Conservation (phyloP, 2,113 vertebrate genomes). For the Rhinolophus ferrumequinum region DNA sequence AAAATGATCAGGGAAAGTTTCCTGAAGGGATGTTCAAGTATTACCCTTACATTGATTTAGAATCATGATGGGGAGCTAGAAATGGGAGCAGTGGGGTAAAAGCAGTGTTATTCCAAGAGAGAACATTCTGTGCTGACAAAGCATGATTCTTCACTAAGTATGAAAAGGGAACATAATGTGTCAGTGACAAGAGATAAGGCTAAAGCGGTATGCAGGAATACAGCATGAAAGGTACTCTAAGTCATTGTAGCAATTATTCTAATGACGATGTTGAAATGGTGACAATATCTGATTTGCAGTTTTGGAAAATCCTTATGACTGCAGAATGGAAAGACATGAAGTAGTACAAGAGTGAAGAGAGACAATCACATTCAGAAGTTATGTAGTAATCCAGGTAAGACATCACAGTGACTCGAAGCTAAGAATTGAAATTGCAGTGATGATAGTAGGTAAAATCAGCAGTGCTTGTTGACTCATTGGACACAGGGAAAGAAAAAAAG, state of each 20-base stretch:
- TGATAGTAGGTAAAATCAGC: background rate
- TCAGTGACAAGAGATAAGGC: background rate
- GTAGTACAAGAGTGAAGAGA: background rate
- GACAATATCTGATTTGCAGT: background rate
- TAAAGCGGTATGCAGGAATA: rapidly evolving
- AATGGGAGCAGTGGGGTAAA: rapidly evolving
- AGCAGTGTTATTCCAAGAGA: background rate
- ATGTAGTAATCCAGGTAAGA: background rate
- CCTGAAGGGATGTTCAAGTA: background rate
- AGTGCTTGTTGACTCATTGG: background rate
- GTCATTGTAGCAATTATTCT: background rate
- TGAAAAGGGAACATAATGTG: background rate
- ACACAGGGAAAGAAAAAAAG: background rate
- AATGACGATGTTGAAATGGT: background rate
- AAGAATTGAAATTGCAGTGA: background rate
- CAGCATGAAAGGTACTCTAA: background rate
- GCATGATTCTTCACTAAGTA: background rate
- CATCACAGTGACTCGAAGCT: background rate
- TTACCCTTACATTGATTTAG: background rate
- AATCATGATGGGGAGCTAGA: background rate
- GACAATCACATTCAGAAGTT: background rate
- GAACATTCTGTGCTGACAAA: background rate
- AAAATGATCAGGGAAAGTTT: background rate
- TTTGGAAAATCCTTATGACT: background rate
- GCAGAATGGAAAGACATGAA: rapidly evolving